Evolutionary conservation across 2,888 invertebrate genomes (phyloP).

Genomic region (Netelia virgata): DNA sequence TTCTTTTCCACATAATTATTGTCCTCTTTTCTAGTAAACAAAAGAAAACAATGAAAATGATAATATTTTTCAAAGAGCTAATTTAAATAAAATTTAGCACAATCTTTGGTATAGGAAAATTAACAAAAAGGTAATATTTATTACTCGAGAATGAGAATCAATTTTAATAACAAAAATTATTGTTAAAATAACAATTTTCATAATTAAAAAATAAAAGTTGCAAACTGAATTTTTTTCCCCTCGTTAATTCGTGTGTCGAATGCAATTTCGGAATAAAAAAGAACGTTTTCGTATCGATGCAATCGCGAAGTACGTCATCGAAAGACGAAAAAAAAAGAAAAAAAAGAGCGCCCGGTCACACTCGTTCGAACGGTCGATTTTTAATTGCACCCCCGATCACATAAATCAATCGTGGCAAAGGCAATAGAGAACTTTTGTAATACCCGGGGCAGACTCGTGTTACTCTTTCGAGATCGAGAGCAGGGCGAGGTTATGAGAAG

Average conservation of each 20-base stretch:
- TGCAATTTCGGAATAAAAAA: background rate
- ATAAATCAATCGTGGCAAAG: conserved; percentile 59
- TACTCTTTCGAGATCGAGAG: background rate
- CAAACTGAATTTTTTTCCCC: background rate
- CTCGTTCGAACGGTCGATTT: conserved; percentile 41
- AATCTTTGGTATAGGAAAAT: too few relatives aligned
- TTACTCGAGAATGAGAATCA: too few relatives aligned
- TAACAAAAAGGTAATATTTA: too few relatives aligned
- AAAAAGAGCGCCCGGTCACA: conserved; percentile 13
- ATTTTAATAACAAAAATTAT: too few relatives aligned
- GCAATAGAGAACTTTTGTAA: conserved; percentile 33
- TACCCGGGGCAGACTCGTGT: conserved; percentile 14
- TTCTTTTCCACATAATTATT: background rate
- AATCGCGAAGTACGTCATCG: background rate
- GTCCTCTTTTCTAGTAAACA: too few relatives aligned
- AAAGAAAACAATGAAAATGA: too few relatives aligned
- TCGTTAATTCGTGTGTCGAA: background rate
- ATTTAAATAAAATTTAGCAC: too few relatives aligned
- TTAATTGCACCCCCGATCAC: conserved; percentile 56
- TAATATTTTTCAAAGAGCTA: too few relatives aligned
- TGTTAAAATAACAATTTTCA: too few relatives aligned
- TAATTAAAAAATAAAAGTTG: too few relatives aligned
- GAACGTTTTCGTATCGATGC: background rate
- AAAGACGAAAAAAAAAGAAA: background rate
- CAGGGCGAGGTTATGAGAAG: too few relatives aligned